These are phyloP conservation scores for Cantharis lateralis DNA, from an alignment of 2,888 invertebrate genomes.

Conservation along the genomic window DNA sequence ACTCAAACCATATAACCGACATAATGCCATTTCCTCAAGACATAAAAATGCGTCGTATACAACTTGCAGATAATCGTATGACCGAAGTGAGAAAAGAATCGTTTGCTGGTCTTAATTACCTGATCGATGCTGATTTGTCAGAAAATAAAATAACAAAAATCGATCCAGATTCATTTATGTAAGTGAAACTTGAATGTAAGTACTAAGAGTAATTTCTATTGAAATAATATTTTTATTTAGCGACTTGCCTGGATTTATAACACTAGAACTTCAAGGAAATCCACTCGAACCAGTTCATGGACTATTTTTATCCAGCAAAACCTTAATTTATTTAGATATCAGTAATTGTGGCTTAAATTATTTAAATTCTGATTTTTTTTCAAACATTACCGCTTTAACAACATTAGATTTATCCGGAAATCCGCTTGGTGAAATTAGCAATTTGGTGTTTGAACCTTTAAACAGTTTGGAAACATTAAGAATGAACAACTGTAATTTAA, in stretches of 20 bases:
- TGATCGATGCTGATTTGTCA: constrained; percentile 73
- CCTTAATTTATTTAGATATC: constrained; percentile 70
- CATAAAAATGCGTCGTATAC: constrained; percentile 71
- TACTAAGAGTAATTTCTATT: neutral
- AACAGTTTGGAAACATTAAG: constrained; percentile 69
- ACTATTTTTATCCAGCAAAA: constrained; percentile 67
- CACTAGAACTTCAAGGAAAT: constrained; percentile 72
- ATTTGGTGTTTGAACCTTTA: constrained; percentile 66
- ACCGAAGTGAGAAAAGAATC: constrained; percentile 64
- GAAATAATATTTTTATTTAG: constrained; percentile 49
- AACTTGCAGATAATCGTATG: constrained; percentile 70
- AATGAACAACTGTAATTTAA: constrained; percentile 68
- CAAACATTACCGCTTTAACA: constrained; percentile 67
- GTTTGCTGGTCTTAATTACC: constrained; percentile 67
- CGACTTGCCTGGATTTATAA: constrained; percentile 70
- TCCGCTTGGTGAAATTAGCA: constrained; percentile 63
- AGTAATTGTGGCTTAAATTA: constrained; percentile 65
- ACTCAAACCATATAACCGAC: constrained; percentile 68
- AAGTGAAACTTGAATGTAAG: constrained; percentile 15
- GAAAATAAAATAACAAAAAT: constrained; percentile 67
- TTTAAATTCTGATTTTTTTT: constrained; percentile 68
- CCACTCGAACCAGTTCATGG: constrained; percentile 66
- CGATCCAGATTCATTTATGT: constrained; percentile 51
- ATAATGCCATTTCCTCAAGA: constrained; percentile 67
- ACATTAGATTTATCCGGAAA: constrained; percentile 74